Evolutionary conservation across 1,140 invertebrate genomes (phyloP).

Genomic region (Zeugodacus cucurbitae): DNA sequence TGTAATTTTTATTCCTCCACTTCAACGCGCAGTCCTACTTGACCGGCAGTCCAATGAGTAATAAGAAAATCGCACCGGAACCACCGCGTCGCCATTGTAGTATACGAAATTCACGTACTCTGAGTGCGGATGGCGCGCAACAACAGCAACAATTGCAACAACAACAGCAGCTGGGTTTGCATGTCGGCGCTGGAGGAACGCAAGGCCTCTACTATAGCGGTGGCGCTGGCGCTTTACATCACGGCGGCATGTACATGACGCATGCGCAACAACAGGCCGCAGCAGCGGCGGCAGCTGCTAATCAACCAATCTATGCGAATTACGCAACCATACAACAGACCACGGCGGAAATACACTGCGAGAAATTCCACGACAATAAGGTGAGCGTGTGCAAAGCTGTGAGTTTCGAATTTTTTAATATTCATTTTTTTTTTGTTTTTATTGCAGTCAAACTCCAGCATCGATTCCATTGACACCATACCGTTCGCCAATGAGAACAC

Average conservation of each 20-base stretch:
- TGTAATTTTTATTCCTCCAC: slow-evolving; percentile 5
- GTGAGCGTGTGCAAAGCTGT: not conserved
- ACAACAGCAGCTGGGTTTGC: slow-evolving; percentile 34
- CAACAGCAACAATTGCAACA: slow-evolving; percentile 42
- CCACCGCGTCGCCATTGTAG: slow-evolving; percentile 83
- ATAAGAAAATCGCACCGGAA: slow-evolving; percentile 83
- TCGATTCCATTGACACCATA: slow-evolving; percentile 91
- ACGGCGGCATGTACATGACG: not conserved
- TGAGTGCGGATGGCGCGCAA: slow-evolving; percentile 51
- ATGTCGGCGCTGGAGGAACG: not conserved
- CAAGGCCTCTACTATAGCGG: slow-evolving; percentile 57
- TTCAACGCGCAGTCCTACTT: slow-evolving; percentile 50
- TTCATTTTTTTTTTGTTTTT: not conserved
- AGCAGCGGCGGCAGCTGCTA: slow-evolving; percentile 13
- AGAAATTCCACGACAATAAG: slow-evolving; percentile 65
- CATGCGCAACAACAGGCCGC: slow-evolving; percentile 48
- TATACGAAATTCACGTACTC: slow-evolving; percentile 61
- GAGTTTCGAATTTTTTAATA: not conserved
- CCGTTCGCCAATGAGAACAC: slow-evolving; percentile 99
- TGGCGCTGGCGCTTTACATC: slow-evolving; percentile 20
- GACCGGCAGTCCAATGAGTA: slow-evolving; percentile 72
- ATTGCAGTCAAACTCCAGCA: slow-evolving; percentile 89
- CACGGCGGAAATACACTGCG: slow-evolving; percentile 74
- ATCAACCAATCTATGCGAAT: slow-evolving; percentile 68
- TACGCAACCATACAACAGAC: slow-evolving; percentile 70